A percentile compares a stretch with the other conserved stretches of the same genome.
These are phyloP conservation scores for Rhingia campestris DNA, from an alignment of 2,888 invertebrate genomes.

Conservation along the genomic window DNA sequence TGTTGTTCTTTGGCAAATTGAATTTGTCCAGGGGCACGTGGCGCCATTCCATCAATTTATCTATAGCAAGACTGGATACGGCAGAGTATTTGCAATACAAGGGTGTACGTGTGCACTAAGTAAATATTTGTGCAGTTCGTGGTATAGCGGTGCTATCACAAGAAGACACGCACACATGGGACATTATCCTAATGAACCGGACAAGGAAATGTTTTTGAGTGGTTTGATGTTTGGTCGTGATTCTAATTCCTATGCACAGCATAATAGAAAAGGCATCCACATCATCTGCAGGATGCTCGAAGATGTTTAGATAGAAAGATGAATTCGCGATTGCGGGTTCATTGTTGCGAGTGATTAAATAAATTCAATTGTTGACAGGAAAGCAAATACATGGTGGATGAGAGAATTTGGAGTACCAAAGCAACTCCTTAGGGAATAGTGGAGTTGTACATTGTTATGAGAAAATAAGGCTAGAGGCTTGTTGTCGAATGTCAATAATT, in stretches of 20 bases:
- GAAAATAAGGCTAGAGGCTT: too few species aligned
- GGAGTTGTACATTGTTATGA: too few species aligned
- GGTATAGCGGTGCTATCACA: slow-evolving; percentile 27
- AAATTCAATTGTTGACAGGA: slow-evolving; percentile 1
- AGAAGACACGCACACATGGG: slow-evolving; percentile 6
- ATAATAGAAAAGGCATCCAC: neutral
- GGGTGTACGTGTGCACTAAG: slow-evolving; percentile 38
- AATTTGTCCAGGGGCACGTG: slow-evolving; percentile 62
- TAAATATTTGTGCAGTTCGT: slow-evolving; percentile 54
- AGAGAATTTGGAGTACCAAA: too few species aligned
- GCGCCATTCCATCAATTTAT: slow-evolving; percentile 54
- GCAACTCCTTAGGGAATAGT: too few species aligned
- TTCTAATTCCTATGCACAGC: neutral
- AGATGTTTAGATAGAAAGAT: slow-evolving; percentile 14
- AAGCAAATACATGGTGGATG: too few species aligned
- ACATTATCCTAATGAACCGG: slow-evolving; percentile 46
- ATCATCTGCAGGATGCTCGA: slow-evolving; percentile 34
- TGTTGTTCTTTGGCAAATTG: slow-evolving; percentile 65
- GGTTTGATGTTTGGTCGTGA: slow-evolving; percentile 29
- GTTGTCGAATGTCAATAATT: too few species aligned
- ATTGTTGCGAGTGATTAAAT: slow-evolving; percentile 1
- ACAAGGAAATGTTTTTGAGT: slow-evolving; percentile 37
- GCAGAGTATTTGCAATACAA: neutral
- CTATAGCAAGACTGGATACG: slow-evolving; percentile 14
- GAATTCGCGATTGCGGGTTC: slow-evolving; percentile 3